Conservation (phyloP, 30 jellyfish, hydroid and myxozoan species). For the Cassiopea andromeda region DNA sequence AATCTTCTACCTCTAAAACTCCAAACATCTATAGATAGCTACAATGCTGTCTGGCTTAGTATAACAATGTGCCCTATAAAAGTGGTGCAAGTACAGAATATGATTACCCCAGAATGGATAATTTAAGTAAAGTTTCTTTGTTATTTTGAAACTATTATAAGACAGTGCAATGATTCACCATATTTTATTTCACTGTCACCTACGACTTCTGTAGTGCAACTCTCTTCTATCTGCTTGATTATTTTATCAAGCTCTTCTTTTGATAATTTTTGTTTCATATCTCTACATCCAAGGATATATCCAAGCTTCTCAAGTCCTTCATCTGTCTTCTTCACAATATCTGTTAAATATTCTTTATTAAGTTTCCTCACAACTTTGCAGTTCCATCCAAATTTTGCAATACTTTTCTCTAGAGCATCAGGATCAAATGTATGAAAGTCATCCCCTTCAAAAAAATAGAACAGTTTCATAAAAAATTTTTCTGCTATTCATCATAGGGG, state of each 20-base stretch:
- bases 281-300: conserved; percentile 32
- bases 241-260: conserved; percentile 29
- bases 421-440: conserved; percentile 14
- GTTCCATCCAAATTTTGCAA: conserved; percentile 31
- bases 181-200: conserved; percentile 21
- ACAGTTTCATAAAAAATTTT: not conserved
- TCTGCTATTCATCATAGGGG: not conserved
- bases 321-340: conserved; percentile 32
- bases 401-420: conserved; percentile 7
- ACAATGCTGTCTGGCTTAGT: too few relatives aligned
- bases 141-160: conserved; percentile 1
- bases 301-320: conserved; percentile 44
- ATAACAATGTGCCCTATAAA: too few relatives aligned
- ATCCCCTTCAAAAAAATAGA: not conserved
- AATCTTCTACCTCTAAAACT: too few relatives aligned
- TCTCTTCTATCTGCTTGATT: not conserved
- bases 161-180: conserved; percentile 33
- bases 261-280: not conserved
- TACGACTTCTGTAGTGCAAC: conserved; percentile 4
- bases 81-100: too few relatives aligned
- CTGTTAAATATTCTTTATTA: conserved; percentile 36
- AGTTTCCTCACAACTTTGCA: conserved; percentile 14
- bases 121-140: not conserved
- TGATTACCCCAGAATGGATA: too few relatives aligned
- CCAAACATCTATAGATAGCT: too few relatives aligned